Conservation (phyloP, 2,888 invertebrate genomes). For the Apotomis turbidana region DNA sequence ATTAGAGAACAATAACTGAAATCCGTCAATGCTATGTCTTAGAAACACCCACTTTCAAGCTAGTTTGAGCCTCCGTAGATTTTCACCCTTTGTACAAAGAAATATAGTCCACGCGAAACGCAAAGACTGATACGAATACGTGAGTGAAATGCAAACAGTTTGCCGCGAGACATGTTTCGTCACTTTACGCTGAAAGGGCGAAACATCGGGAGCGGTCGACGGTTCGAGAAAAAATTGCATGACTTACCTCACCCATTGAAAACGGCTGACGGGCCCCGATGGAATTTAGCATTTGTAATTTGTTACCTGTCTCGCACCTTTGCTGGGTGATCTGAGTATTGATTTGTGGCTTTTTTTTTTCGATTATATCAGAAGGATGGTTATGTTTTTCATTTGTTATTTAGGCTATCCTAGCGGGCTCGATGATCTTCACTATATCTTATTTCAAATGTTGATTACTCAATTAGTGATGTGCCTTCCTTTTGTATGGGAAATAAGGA, state of each 20-base stretch:
- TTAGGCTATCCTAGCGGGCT: too few relatives aligned
- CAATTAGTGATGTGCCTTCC: too few relatives aligned
- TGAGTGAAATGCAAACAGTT: conserved; percentile 52
- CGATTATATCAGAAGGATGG: too few relatives aligned
- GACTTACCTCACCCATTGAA: conserved; percentile 58
- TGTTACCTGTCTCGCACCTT: background rate
- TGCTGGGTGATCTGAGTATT: background rate
- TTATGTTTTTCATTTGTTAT: too few relatives aligned
- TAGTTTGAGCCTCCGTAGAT: conserved; percentile 1
- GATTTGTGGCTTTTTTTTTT: background rate
- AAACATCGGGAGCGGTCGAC: conserved; percentile 53
- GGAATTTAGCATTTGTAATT: conserved; percentile 36
- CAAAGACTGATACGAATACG: conserved; percentile 50
- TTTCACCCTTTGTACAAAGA: conserved; percentile 7
- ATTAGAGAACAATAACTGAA: background rate
- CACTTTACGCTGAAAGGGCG: conserved; percentile 64
- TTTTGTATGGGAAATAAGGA: too few relatives aligned
- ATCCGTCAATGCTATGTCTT: background rate
- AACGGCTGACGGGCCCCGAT: conserved; percentile 54
- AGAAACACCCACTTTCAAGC: background rate
- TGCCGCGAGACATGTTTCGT: conserved; percentile 72
- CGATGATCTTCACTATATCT: too few relatives aligned
- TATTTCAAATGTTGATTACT: too few relatives aligned
- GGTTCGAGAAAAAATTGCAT: conserved; percentile 61
- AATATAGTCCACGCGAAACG: conserved; percentile 14